Evolutionary conservation across 2,113 vertebrate species (phyloP), one percentile per base, ranked within the genome.

Genomic region (Calidris pygmaea): DNA sequence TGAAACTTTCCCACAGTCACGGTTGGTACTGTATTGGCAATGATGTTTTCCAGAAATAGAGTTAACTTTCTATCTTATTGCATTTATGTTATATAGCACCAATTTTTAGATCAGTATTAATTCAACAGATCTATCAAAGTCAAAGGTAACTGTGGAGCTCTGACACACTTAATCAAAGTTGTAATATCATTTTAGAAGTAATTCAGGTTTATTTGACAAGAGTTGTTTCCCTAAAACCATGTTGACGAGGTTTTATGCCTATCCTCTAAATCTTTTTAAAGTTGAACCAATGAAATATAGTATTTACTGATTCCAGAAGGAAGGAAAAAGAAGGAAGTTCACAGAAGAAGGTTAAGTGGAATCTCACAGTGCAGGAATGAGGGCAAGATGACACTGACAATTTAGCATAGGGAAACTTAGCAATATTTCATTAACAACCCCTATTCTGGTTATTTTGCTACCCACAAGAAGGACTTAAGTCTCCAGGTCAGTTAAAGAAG

Each of bases 51-150:
- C 45, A 60, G 63, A 59, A 62, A n/a, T 23, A 45, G 21, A 79
- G 39, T 70, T 85, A 78, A 30, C 59, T 79, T 95, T 82, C 58
- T 80, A 48, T 29, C 5, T 87, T 65, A 68, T 15, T 92, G n/a
- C 71, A 70, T 83, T 83, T 68, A 29, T 83, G 34, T 85, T 91
- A 65, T 32, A 32, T 32, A 60, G 34, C 5, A 2, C 10, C 15
- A 58, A 16, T 85, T 90, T 96, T 96, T 92, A 53, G 9, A 83
- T 76, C 52, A 80, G 21, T 70, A 53, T 73, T 93, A 80, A 90
- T 93, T 91, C 78, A 79, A n/a, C 39, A 80, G 55, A 58, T 66
- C 29, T 87, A 10, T 95, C 70, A 68, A 86, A 90, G 65, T 89
- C 41, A 80, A 92, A 89, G 53, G 47, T 90, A 90, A 50, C 73